Base-by-base conservation (phyloP, 2,797 vertebrate genomes). In the Coregonus ussuriensis region DNA sequence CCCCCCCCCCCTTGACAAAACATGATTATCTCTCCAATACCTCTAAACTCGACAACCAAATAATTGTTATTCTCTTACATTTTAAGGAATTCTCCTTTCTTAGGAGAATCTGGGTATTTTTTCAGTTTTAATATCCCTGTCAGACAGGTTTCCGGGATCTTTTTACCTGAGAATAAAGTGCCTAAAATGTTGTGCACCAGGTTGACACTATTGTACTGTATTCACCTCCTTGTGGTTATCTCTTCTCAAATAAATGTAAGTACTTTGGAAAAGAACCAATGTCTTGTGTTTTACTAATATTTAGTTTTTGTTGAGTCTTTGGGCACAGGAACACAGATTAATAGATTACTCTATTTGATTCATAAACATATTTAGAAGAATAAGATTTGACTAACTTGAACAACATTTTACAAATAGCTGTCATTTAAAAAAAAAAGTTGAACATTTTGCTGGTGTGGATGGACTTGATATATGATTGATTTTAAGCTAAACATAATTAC, bases 121-220 rank as follows among this genome's bases (percentile, higher is more conserved):
- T 47, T 47, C 41, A 65, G 59, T 25, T 29, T 37, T 53, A 25
- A 31, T 71, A 78, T 72, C 31, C 74, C 74, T 79, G 71, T 86
- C 81, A 75, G 71, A 72, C 80, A 84, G 72, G 77, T 78, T 84
- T 75, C 79, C 81, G 35, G 78, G 56, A 76, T 84, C 83, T 83
- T 80, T 78, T 75, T 74, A 81, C 80, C 74, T 82, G 77, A 85
- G 83, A 90, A 83, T 77, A 77, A 93, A 94, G 93, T 94, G 93
- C 93, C 93, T 94, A 86, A 89, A 91, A 88, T 86, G 86, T 92
- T 88, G 84, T 85, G 86, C 88, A 84, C 84, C 91, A 91, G 89
- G 86, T 91, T 85, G 84, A 92, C 89, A 89, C 85, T 89, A 89
- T 89, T 91, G 90, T 92, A 91, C 90, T 92, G 91, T 93, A 91